Percentiles rank a stretch among this genome's conserved stretches.
phyloP scores from a whole-genome alignment of 1,140 invertebrate species.

The Aphaenogaster floridana region DNA sequence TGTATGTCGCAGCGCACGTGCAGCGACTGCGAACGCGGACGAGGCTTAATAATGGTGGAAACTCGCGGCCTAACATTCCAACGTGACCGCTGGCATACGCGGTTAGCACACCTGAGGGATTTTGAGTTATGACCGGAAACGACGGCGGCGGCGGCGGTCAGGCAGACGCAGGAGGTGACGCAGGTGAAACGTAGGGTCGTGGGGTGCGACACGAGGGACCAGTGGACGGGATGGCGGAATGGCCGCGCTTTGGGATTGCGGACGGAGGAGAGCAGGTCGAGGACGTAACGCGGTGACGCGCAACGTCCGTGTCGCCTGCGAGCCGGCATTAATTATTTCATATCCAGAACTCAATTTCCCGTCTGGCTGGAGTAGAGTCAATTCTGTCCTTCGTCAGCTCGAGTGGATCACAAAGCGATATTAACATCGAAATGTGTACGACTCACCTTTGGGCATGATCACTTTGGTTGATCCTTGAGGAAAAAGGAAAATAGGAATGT shows the following conservation, averaged over 20 bases:
- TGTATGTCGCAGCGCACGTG: constrained; percentile 64
- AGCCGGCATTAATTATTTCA: constrained; percentile 73
- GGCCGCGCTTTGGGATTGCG: constrained; percentile 48
- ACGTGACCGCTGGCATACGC: constrained; percentile 75
- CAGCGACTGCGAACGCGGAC: constrained; percentile 58
- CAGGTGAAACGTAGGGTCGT: constrained; percentile 65
- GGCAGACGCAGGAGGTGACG: constrained; percentile 10
- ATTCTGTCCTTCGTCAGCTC: background rate
- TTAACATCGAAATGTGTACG: constrained; percentile 7
- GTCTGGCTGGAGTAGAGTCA: background rate
- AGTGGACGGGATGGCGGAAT: background rate
- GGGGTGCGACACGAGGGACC: background rate
- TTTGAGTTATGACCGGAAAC: constrained; percentile 75
- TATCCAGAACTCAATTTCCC: constrained; percentile 69
- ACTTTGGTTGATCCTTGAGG: background rate
- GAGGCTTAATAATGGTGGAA: constrained; percentile 74
- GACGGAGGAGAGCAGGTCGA: constrained; percentile 40
- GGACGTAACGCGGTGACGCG: constrained; percentile 68
- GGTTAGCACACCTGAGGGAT: constrained; percentile 77
- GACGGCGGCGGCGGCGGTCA: constrained; percentile 30
- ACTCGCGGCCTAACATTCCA: constrained; percentile 73
- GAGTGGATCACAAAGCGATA: background rate
- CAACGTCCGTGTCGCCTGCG: constrained; percentile 64
- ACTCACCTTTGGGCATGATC: too few species aligned
- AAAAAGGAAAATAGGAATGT: background rate